Base-by-base conservation (phyloP, 1,140 invertebrate species). In the Centruroides sculpturatus region DNA sequence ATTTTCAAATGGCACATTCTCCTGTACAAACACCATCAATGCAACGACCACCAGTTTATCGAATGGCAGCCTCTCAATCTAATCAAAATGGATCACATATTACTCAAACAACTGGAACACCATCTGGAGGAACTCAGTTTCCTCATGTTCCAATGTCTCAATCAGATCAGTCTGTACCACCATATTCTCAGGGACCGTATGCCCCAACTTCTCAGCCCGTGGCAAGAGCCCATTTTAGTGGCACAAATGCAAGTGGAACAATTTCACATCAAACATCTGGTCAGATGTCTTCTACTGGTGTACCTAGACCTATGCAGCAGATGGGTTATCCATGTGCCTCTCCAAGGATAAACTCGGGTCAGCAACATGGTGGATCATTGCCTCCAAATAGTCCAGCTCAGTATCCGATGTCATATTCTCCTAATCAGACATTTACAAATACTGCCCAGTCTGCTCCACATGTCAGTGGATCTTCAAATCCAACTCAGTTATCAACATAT, bases 171-270 rank as follows among this genome's bases (percentile, higher is more conserved):
- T 10, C 59, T 47, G 55, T 64, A 48, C 47, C 59, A 47, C 60
- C 59, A 47, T 64, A 54, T 59, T 55, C 63, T 64, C 63, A 64
- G 63, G 63, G 63, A 64, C 63, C 59, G 51, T 64, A 64, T 59
- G 51, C 59, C 23, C 59, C 63, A 41, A 46, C 63, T 47, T 35
- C 63, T 41, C 51, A 53, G 8, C 51, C 23, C 5, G 23, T 34
- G 35, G 23, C 23, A 53, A 5, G 35, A 59, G 59, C 59, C 35
- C 63, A 61, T 50, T 64, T 60, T 36, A 64, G 49, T 59, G 41
- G 59, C 34, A 55, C 41, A n/a, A 49, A 35, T 61, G 54, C 61
- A 41, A 8, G 41, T 41, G 41, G 41, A 41, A 6, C 23, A 6
- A 5, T 53, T 23, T 8, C 51, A 23, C 51, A 53, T 23, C 51